These are phyloP conservation scores for Atethmia centrago DNA, from an alignment of 2,888 invertebrate genomes.

Conservation along the genomic window DNA sequence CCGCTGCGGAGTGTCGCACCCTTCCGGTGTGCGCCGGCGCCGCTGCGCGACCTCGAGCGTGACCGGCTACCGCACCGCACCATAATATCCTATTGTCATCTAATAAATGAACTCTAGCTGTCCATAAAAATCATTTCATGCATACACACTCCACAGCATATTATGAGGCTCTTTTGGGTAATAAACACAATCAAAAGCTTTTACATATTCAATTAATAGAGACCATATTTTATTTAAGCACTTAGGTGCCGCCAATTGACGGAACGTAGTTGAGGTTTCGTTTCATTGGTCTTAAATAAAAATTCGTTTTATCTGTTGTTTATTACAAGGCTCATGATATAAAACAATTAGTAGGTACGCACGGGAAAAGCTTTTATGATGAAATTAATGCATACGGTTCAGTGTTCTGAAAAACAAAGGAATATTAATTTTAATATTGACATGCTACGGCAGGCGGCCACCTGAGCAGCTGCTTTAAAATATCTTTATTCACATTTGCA, in stretches of 20 bases:
- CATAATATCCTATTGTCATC: slow-evolving; percentile 83
- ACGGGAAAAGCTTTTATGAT: slow-evolving; percentile 80
- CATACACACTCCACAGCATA: slow-evolving; percentile 36
- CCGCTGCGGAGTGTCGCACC: slow-evolving; percentile 87
- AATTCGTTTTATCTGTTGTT: slow-evolving; percentile 71
- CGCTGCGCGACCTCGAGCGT: slow-evolving; percentile 77
- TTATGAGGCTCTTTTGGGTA: slow-evolving; percentile 54
- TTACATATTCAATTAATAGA: slow-evolving; percentile 43
- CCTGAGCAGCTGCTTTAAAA: slow-evolving; percentile 74
- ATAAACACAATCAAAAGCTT: slow-evolving; percentile 46
- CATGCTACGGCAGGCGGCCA: slow-evolving; percentile 79
- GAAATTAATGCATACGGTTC: slow-evolving; percentile 80
- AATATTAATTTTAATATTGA: slow-evolving; percentile 83
- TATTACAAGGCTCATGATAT: slow-evolving; percentile 72
- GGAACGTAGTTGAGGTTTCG: slow-evolving; percentile 47
- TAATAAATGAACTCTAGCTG: slow-evolving; percentile 79
- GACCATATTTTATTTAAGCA: slow-evolving; percentile 54
- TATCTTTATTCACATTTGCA: slow-evolving; percentile 59
- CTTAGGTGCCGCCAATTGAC: slow-evolving; percentile 38
- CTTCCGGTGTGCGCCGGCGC: slow-evolving; percentile 87
- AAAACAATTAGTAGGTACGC: slow-evolving; percentile 78
- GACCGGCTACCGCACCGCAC: slow-evolving; percentile 76
- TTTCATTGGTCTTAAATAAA: slow-evolving; percentile 69
- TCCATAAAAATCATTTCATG: slow-evolving; percentile 73
- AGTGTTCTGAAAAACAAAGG: slow-evolving; percentile 81